Evolutionary conservation across 2,113 vertebrate genomes (phyloP), one percentile per base, ranked within the genome.

Genomic region (Dolichotis patagonum): DNA sequence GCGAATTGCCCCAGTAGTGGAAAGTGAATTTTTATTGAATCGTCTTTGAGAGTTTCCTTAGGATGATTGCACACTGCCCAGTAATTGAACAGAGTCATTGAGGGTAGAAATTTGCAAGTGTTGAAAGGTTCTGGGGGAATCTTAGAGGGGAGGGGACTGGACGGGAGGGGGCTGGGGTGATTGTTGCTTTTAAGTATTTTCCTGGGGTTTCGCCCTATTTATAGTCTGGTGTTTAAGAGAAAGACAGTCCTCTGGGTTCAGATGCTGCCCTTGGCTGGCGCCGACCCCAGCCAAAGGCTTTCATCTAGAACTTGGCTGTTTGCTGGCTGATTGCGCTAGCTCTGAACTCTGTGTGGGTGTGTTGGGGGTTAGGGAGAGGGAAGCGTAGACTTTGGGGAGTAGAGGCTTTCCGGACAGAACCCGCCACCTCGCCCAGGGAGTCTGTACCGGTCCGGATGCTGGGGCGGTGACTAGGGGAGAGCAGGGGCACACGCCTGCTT

Each of bases 281-380:
- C 90, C 97, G 97, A 98, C 96, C 90, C 92, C 62, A 4, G 88
- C 90, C 88, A 81, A 38, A 90, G 80, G 96, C 97, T 97, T 98
- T 98, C 92, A 97, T 98, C 94, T 97, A 95, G 95, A 96, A 81
- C 88, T 96, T 95, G 96, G 95, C 85, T 90, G 90, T 96, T 92
- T 96, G 96, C 95, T 89, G 63, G 92, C 56, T 85, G 67, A 63
- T 95, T 78, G 92, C 41, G 82, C 94, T 88, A 90, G 93, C 90
- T 97, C 81, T 90, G 93, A 96, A 85, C 85, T 90, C 46, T 38
- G 10, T 91, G 77, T 65, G 62, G 20, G 60, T 81, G 73, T 85
- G 65, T 14, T 17, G 19, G 46, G 17, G 5, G 2, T 0, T 54
- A 54, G 43, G 0, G 26, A 6, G 28, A 41, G 49, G 58, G 63